Evolutionary conservation across 2,797 vertebrate species (phyloP), one percentile per base, ranked within the genome.

Genomic region (Melanotaenia nigrans): DNA sequence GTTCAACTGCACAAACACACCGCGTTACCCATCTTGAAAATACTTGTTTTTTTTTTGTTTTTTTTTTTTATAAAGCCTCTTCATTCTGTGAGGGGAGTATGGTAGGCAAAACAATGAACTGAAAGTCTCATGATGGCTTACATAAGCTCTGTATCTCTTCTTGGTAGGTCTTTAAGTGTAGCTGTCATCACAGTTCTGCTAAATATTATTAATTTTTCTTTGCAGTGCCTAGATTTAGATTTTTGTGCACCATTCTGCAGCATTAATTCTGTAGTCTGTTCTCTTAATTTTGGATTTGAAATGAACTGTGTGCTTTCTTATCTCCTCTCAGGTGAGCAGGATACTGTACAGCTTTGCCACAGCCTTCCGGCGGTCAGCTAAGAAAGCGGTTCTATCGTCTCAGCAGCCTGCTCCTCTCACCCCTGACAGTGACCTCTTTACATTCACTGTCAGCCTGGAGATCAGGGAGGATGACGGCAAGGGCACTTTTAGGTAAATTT

Each of bases 261-360:
- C 10, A 14, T 8, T 18, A 0, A 11, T 22, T 22, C 11, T 12
- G 32, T 32, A 45, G 22, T n/a, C 20, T 18, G n/a, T 57, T 14
- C 25, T 32, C 20, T 59, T 22, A 0, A 12, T 51, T 11, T 28
- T 40, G 38, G 32, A 3, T 68, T 53, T 45, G 30, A 3, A 22
- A 55, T 56, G 2, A 18, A 35, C 35, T 68, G 11, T 54, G 1
- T 56, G 32, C 28, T 84, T 57, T 68, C 8, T 16, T 6, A 60
- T 38, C 3, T 60, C 32, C 55, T 68, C 11, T 20, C 92, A 99
- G 98, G 98, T 99, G 83, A 99, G 98, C 85, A 90, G 98, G 78
- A 98, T 99, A 91, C 93, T 99, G 72, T 99, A 99, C 92, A 99
- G 98, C 92, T 99, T 99, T 83, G 98, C 98, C 86, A 99, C 97